Percentiles rank a stretch among this genome's conserved stretches.
phyloP scores from a whole-genome alignment of 1,140 invertebrate species.

The Orchestia grillus region DNA sequence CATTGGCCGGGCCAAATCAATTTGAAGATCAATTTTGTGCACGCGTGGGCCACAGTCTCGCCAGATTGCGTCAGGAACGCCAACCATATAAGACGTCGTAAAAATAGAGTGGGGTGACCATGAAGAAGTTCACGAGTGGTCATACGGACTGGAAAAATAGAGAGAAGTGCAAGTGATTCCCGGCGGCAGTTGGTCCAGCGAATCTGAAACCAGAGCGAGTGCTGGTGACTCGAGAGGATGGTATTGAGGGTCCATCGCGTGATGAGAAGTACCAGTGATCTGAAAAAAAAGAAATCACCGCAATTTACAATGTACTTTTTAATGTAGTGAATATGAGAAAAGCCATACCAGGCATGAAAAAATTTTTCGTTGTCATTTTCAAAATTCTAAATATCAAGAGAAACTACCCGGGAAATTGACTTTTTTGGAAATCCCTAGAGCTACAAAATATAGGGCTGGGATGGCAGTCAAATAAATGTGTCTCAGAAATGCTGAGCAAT shows the following conservation, averaged over 20 bases:
- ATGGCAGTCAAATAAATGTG: no score
- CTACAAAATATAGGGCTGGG: no score
- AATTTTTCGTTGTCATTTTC: no score
- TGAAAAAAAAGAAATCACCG: no score
- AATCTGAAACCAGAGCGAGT: background rate
- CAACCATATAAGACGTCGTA: background rate
- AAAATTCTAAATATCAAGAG: no score
- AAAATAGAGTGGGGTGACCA: background rate
- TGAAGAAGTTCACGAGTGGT: constrained; percentile 7
- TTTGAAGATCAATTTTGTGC: constrained; percentile 51
- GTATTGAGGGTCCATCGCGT: background rate
- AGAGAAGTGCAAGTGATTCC: background rate
- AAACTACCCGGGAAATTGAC: no score
- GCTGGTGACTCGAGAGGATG: background rate
- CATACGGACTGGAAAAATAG: background rate
- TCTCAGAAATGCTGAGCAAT: no score
- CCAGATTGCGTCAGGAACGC: constrained; percentile 32
- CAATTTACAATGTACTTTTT: no score
- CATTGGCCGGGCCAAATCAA: constrained; percentile 38
- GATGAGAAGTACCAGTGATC: background rate
- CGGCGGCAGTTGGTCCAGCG: background rate
- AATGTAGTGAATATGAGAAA: no score
- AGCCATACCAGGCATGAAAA: no score
- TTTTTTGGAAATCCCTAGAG: no score
- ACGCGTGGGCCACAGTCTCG: constrained; percentile 4